Evolutionary conservation across 2,113 vertebrate genomes (phyloP).

Genomic region (Rhinoptilus africanus): DNA sequence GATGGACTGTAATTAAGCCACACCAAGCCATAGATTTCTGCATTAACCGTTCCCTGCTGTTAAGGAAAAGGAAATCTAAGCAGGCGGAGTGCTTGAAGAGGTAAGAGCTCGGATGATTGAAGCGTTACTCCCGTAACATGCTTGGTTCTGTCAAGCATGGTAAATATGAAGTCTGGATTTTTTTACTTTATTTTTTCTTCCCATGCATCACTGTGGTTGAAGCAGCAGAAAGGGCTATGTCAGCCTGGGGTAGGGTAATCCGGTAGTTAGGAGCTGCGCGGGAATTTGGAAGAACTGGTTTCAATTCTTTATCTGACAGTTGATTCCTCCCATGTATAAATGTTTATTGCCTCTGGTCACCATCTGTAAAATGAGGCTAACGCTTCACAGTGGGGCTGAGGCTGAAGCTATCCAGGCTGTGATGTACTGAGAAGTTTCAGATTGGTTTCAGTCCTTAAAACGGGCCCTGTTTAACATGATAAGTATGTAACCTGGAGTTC

Average conservation of each 20-base stretch:
- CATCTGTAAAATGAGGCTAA: background rate
- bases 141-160: background rate
- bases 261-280: background rate
- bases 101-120: background rate
- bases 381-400: background rate
- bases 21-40: background rate
- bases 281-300: slow-evolving; percentile 39
- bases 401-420: background rate
- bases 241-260: background rate
- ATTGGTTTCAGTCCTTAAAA: background rate
- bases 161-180: background rate
- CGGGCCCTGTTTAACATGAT: background rate
- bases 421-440: background rate
- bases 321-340: background rate
- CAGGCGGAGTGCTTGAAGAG: background rate
- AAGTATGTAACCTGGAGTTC: background rate
- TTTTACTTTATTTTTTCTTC: background rate
- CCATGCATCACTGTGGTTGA: background rate
- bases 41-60: background rate
- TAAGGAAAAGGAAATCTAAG: background rate
- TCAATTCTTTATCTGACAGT: background rate
- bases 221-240: background rate
- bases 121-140: background rate
- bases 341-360: slow-evolving; percentile 16
- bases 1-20: background rate